phyloP scores from a whole-genome alignment of 64 coral and sea anemone species.

The Dendronephthya gigantea region DNA sequence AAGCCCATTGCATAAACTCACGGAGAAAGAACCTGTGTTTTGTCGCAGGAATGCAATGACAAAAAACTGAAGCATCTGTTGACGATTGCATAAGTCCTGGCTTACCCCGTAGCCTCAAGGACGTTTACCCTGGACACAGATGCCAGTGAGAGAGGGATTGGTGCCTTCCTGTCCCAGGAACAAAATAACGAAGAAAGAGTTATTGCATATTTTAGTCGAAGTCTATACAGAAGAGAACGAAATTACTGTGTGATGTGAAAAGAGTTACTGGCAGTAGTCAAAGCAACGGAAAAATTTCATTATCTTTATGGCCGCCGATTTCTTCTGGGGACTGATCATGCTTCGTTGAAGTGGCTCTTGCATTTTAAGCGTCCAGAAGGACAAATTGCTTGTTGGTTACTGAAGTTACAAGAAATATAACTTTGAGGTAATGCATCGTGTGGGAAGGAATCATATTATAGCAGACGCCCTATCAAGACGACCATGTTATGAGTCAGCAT shows the following conservation, averaged over 20 bases:
- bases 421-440: too few relatives aligned
- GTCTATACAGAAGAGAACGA: slow-evolving; percentile 16
- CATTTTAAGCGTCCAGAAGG: too few relatives aligned
- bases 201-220: slow-evolving; percentile 7
- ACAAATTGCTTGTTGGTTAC: too few relatives aligned
- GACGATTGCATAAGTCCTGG: not conserved
- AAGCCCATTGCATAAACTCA: not conserved
- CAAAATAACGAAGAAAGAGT: not conserved
- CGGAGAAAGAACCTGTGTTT: not conserved
- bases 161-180: slow-evolving; percentile 2
- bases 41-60: not conserved
- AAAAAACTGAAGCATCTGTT: not conserved
- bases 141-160: not conserved
- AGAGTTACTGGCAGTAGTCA: slow-evolving; percentile 31
- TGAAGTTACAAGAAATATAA: too few relatives aligned
- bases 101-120: not conserved
- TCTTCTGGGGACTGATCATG: slow-evolving; percentile 31
- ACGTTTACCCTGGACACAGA: slow-evolving; percentile 18
- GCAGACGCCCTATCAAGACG: too few relatives aligned
- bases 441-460: too few relatives aligned
- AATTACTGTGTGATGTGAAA: slow-evolving; percentile 23
- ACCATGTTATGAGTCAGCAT: too few relatives aligned
- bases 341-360: slow-evolving; percentile 25
- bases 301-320: slow-evolving; percentile 29
- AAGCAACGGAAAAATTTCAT: slow-evolving; percentile 23